Conservation (phyloP, 1,140 invertebrate species). For the Drosophila nikananu region DNA sequence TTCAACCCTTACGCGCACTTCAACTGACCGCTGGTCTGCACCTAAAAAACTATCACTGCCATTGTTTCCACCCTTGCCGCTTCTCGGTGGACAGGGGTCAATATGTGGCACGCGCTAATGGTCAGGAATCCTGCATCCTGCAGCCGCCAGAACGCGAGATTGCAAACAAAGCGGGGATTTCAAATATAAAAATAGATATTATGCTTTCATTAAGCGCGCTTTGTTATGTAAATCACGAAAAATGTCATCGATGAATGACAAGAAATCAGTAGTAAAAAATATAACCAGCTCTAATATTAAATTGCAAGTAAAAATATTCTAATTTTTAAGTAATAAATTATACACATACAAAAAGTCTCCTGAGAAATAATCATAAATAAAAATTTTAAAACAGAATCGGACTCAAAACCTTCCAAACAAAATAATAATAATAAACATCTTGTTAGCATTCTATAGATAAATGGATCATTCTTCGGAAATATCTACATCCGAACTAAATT, state of each 20-base stretch:
- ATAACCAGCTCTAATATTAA: too few relatives aligned
- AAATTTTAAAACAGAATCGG: too few relatives aligned
- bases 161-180: conserved; percentile 36
- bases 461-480: too few relatives aligned
- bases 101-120: conserved; percentile 50
- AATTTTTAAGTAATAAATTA: not conserved
- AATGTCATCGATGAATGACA: not conserved
- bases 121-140: conserved; percentile 36
- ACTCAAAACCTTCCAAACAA: too few relatives aligned
- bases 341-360: not conserved
- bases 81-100: conserved; percentile 44
- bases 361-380: not conserved
- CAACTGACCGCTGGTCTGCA: conserved; percentile 61
- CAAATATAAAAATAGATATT: conserved; percentile 51
- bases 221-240: conserved; percentile 65
- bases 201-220: conserved; percentile 47
- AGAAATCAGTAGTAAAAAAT: not conserved
- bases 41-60: conserved; percentile 29
- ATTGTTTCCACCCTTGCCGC: conserved; percentile 46
- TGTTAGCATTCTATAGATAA: too few relatives aligned
- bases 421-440: too few relatives aligned
- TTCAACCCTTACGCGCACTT: conserved; percentile 63
- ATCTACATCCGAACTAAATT: too few relatives aligned
- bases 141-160: conserved; percentile 7
- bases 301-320: not conserved